Conservation (phyloP, 2,113 vertebrate species). For the Zosterops hypoxanthus region DNA sequence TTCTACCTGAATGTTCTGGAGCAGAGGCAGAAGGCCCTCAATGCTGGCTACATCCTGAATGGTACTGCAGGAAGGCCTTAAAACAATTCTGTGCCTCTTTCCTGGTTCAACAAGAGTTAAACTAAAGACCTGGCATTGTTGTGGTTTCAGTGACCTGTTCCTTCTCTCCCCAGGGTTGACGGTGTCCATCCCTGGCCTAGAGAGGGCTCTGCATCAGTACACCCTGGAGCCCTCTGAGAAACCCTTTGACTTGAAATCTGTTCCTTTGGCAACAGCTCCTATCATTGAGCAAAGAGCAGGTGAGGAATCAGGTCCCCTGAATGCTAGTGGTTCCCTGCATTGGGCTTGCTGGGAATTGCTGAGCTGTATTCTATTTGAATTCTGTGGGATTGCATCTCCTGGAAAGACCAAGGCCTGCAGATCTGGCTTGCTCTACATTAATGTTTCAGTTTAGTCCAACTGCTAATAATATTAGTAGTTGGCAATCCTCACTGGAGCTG, state of each 20-base stretch:
- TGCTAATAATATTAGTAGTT: background rate
- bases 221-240: slow-evolving; percentile 83
- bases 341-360: background rate
- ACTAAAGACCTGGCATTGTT: background rate
- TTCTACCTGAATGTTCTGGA: slow-evolving; percentile 82
- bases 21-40: slow-evolving; percentile 82
- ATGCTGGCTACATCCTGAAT: slow-evolving; percentile 82
- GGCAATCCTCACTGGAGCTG: background rate
- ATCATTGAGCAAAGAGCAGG: slow-evolving; percentile 77
- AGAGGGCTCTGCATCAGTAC: slow-evolving; percentile 81
- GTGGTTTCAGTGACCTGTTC: background rate
- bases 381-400: background rate
- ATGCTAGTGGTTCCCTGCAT: background rate
- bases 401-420: background rate
- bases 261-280: slow-evolving; percentile 80
- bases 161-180: slow-evolving; percentile 69
- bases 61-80: slow-evolving; percentile 56
- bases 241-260: slow-evolving; percentile 83
- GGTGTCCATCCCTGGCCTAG: slow-evolving; percentile 82
- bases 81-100: background rate
- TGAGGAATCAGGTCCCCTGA: background rate
- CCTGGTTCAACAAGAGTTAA: background rate
- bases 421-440: background rate
- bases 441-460: background rate
- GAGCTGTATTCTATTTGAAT: background rate